These are phyloP conservation scores for Merops nubicus DNA, from an alignment of 2,113 vertebrate species.

Conservation along the genomic window DNA sequence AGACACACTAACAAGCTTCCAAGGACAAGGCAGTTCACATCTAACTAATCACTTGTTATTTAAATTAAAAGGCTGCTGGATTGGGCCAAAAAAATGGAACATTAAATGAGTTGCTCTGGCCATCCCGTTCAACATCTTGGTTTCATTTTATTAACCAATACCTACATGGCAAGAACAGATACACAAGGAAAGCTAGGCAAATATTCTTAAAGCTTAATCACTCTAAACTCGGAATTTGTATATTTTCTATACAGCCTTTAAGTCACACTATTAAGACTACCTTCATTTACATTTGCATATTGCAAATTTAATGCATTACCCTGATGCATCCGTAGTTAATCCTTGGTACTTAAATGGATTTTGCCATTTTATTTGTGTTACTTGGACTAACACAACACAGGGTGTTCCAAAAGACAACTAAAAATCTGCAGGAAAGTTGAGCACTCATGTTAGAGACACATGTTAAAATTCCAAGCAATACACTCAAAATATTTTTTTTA, in stretches of 20 bases:
- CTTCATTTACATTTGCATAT: not conserved
- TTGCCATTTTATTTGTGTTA: not conserved
- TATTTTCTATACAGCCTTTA: not conserved
- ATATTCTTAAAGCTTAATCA: not conserved
- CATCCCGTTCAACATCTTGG: not conserved
- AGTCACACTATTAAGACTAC: not conserved
- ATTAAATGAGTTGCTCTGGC: too few species aligned
- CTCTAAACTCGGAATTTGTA: not conserved
- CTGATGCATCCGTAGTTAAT: not conserved
- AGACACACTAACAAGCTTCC: not conserved
- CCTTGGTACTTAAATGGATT: not conserved
- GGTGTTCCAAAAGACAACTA: not conserved
- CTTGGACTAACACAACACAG: not conserved
- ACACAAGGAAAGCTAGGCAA: not conserved
- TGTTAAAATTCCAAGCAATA: not conserved
- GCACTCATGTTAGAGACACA: not conserved
- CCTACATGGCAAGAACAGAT: not conserved
- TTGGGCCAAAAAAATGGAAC: not conserved
- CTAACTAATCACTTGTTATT: not conserved
- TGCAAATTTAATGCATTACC: not conserved
- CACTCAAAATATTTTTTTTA: not conserved
- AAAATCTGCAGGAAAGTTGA: not conserved
- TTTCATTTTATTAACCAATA: not conserved
- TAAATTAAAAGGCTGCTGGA: not conserved
- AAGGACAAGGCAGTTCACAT: not conserved